Evolutionary conservation across 2,888 invertebrate species (phyloP).

Genomic region (Eumerus sabulonum): DNA sequence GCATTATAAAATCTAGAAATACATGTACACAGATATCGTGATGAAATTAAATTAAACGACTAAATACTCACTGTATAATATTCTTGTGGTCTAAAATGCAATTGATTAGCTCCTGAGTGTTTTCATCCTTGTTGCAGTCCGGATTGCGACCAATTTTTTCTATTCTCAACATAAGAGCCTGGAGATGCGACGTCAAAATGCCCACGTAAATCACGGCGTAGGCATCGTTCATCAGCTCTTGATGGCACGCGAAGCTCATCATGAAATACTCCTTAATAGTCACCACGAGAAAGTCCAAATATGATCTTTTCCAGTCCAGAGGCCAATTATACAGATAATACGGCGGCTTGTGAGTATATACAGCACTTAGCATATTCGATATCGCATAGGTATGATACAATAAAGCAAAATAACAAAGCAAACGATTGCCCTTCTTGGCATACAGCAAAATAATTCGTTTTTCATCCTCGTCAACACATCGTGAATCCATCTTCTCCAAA

Average conservation of each 20-base stretch:
- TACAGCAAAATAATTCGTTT: not conserved
- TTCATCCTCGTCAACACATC: conserved; percentile 63
- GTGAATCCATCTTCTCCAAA: conserved; percentile 65
- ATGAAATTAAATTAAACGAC: not conserved
- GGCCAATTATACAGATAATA: conserved; percentile 66
- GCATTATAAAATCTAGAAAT: conserved; percentile 30
- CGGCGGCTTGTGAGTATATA: conserved; percentile 55
- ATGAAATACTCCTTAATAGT: conserved; percentile 59
- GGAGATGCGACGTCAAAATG: conserved; percentile 63
- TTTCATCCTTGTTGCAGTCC: conserved; percentile 5
- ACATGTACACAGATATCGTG: not conserved
- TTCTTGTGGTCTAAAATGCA: conserved; percentile 70
- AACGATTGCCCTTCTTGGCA: conserved; percentile 10
- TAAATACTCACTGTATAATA: conserved; percentile 59
- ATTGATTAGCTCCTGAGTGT: conserved; percentile 36
- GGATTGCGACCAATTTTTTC: conserved; percentile 60
- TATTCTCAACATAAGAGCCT: conserved; percentile 60
- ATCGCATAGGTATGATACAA: conserved; percentile 53
- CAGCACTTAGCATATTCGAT: conserved; percentile 53
- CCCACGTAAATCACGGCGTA: conserved; percentile 69
- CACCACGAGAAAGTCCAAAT: conserved; percentile 57
- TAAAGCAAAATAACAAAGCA: not conserved
- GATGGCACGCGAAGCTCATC: conserved; percentile 33
- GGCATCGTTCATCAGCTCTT: conserved; percentile 65
- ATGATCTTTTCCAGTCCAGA: conserved; percentile 68